Evolutionary conservation across 2,113 vertebrate species (phyloP).

Genomic region (Electrona antarctica): DNA sequence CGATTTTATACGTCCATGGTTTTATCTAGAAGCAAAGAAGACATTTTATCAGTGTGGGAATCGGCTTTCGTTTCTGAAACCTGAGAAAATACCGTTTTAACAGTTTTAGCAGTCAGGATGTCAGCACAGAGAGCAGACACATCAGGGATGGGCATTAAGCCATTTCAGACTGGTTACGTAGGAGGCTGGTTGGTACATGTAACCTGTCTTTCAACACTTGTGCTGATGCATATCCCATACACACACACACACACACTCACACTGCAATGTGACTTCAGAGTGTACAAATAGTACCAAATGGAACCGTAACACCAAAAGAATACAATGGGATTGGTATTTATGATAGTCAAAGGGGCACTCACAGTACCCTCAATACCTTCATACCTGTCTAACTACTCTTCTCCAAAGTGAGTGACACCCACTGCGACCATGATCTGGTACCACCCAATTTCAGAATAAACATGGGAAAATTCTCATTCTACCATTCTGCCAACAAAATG

Average conservation of each 20-base stretch:
- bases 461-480: too few relatives aligned
- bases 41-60: not conserved
- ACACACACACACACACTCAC: not conserved
- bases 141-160: conserved; percentile 18
- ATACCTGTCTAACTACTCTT: too few relatives aligned
- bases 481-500: too few relatives aligned
- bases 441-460: too few relatives aligned
- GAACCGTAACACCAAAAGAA: too few relatives aligned
- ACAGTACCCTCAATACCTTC: too few relatives aligned
- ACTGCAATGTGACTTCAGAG: too few relatives aligned
- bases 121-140: conserved; percentile 43
- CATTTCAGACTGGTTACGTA: conserved; percentile 21
- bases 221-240: not conserved
- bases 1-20: conserved; percentile 2
- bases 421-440: too few relatives aligned
- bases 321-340: too few relatives aligned
- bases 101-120: conserved; percentile 9
- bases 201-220: conserved; percentile 3
- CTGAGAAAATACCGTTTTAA: conserved; percentile 22
- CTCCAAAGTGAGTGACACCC: too few relatives aligned
- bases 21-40: not conserved
- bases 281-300: too few relatives aligned
- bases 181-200: conserved; percentile 40
- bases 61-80: conserved; percentile 13
- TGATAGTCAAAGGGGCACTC: too few relatives aligned